Evolutionary conservation across 2,113 vertebrate genomes (phyloP), one percentile per base, ranked within the genome.

Genomic region (Antechinus stuartii): DNA sequence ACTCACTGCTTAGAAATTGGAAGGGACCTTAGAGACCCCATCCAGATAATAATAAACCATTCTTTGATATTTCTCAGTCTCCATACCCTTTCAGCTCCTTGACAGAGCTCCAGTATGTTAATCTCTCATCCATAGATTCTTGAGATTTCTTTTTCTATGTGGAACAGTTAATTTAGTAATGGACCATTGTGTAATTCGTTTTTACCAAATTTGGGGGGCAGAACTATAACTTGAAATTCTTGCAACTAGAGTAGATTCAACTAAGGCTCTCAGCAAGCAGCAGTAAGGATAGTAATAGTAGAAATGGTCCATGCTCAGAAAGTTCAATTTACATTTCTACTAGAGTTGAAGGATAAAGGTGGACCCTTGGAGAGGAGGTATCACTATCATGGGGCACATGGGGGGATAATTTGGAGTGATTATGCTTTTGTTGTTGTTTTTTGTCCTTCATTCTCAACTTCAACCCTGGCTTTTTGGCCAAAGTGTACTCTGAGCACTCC

Each of bases 121-220:
- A 61, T 50, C 84, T 91, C 54, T 54, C 91, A 35, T 6, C 90
- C 91, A 68, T 61, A 42, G 90, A n/a, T 92, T 94, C 95, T 91
- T 91, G 95, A 11, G 54, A 46, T 84, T n/a, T 89, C 55, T 42
- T 42, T 96, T 96, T 94, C 93, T 96, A 96, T 96, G 95, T 54
- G 90, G 46, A 96, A 95, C 50, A 49, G 68, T 90, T 96, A 90
- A 94, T 97, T 96, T 95, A 91, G 95, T 91, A 92, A 96, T 19
- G 42, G n/a, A 27, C 54, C 30, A 26, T 90, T 93, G 96, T 57
- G 57, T 93, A 94, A 94, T 93, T 90, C 91, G 54, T 95, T 53
- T 84, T 93, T 91, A 42, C 35, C 35, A 68, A 68, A 68, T 68
- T 68, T 68, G 7, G 12, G 16, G 5, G 68, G 19, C 35, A 84